A percentile compares a stretch with the other conserved stretches of the same genome.
phyloP scores from a whole-genome alignment of 2,113 vertebrate genomes.

The Numenius arquata region DNA sequence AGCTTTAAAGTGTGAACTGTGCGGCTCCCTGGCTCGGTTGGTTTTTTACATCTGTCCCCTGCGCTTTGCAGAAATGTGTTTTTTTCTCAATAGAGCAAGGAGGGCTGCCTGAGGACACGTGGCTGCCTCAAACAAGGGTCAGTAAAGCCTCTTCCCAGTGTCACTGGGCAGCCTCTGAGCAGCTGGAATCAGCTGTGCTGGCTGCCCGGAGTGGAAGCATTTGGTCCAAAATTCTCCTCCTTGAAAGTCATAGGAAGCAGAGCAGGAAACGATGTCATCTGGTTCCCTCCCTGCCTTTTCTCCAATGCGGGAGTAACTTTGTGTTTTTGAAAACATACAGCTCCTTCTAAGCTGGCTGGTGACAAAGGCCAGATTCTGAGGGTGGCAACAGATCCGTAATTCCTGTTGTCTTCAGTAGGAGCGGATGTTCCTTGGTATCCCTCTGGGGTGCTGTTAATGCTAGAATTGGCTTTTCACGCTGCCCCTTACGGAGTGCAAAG shows the following conservation, averaged over 20 bases:
- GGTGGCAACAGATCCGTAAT: neutral
- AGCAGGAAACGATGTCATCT: slow-evolving; percentile 23
- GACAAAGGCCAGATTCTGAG: neutral
- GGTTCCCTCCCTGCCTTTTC: neutral
- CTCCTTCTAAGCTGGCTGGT: neutral
- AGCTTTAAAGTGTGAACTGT: neutral
- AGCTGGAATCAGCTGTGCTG: neutral
- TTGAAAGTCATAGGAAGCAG: neutral
- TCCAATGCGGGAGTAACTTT: accelerated
- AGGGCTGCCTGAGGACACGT: neutral
- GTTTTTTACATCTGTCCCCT: neutral
- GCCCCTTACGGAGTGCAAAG: neutral
- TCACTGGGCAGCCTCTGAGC: neutral
- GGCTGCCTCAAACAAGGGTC: neutral
- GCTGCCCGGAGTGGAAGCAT: neutral
- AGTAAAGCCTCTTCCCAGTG: neutral
- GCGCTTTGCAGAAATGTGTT: neutral
- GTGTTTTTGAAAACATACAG: neutral
- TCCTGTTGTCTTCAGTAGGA: neutral
- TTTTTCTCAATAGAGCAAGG: neutral
- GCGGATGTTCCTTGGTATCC: neutral
- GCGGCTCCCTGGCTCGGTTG: neutral
- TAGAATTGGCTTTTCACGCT: neutral
- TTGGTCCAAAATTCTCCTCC: neutral
- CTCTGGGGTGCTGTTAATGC: neutral